Evolutionary conservation across 2,113 vertebrate species (phyloP).

Genomic region (Pteropus alecto): DNA sequence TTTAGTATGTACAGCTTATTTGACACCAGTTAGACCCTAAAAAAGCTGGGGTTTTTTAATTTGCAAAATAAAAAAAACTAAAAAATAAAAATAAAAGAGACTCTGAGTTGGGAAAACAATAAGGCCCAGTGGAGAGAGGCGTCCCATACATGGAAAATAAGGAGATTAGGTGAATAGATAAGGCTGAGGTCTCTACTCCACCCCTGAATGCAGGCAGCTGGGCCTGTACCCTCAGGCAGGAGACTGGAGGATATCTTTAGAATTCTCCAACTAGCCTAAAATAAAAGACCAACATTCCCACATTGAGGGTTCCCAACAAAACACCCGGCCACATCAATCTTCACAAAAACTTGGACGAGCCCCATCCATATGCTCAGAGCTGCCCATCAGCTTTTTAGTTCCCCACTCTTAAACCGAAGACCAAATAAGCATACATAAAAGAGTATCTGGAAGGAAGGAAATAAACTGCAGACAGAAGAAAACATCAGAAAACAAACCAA

Average conservation of each 20-base stretch:
- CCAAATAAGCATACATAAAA: background rate
- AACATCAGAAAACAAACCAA: background rate
- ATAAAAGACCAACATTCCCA: background rate
- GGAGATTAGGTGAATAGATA: background rate
- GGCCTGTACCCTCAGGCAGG: background rate
- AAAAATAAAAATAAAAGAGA: background rate
- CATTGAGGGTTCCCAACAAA: background rate
- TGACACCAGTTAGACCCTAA: background rate
- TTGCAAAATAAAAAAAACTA: background rate
- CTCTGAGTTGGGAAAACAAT: background rate
- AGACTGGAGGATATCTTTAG: background rate
- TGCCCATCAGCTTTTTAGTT: background rate
- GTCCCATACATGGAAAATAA: background rate
- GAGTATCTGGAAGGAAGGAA: background rate
- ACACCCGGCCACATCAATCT: background rate
- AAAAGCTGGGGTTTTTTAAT: background rate
- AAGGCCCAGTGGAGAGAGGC: background rate
- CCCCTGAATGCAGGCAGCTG: background rate
- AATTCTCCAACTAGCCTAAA: background rate
- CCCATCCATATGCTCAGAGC: background rate
- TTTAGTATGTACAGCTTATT: background rate
- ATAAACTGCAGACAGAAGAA: background rate
- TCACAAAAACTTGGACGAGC: background rate
- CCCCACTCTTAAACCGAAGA: background rate
- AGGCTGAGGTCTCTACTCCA: background rate